Conservation (phyloP, 2,113 vertebrate genomes). For the Taurulus bubalis region DNA sequence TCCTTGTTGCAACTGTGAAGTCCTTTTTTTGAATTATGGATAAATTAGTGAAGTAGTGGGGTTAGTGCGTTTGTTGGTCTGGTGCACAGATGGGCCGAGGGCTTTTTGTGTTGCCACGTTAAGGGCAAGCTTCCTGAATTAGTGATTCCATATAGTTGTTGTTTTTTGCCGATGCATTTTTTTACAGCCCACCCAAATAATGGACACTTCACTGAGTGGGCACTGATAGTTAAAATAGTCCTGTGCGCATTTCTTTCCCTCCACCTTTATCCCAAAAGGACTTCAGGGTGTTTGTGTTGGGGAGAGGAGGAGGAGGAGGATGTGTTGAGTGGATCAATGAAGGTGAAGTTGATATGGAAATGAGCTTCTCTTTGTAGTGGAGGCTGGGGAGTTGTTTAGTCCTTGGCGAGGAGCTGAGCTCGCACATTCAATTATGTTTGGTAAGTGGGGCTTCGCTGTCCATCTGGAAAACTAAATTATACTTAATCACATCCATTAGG, state of each 20-base stretch:
- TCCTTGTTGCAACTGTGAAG: background rate
- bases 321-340: slow-evolving; percentile 56
- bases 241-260: background rate
- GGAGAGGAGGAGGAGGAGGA: background rate
- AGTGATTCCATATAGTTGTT: background rate
- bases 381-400: slow-evolving; percentile 71
- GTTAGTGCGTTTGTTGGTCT: slow-evolving; percentile 21
- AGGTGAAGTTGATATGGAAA: slow-evolving; percentile 73
- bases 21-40: slow-evolving; percentile 1
- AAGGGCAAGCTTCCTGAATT: slow-evolving; percentile 19
- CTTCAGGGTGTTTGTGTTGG: slow-evolving; percentile 28
- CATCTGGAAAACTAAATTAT: slow-evolving; percentile 75
- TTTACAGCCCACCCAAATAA: background rate
- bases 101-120: slow-evolving; percentile 1
- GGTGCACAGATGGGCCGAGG: slow-evolving; percentile 18
- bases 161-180: slow-evolving; percentile 9
- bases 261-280: background rate
- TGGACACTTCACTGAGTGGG: background rate
- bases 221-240: background rate
- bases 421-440: slow-evolving; percentile 73
- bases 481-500: slow-evolving; percentile 75
- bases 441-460: slow-evolving; percentile 59
- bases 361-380: slow-evolving; percentile 62
- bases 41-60: slow-evolving; percentile 12
- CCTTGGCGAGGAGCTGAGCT: slow-evolving; percentile 69